A percentile compares a stretch with the other conserved stretches of the same genome.
Evolutionary conservation across 2,797 vertebrate species (phyloP).

Genomic region (Platalea minor): DNA sequence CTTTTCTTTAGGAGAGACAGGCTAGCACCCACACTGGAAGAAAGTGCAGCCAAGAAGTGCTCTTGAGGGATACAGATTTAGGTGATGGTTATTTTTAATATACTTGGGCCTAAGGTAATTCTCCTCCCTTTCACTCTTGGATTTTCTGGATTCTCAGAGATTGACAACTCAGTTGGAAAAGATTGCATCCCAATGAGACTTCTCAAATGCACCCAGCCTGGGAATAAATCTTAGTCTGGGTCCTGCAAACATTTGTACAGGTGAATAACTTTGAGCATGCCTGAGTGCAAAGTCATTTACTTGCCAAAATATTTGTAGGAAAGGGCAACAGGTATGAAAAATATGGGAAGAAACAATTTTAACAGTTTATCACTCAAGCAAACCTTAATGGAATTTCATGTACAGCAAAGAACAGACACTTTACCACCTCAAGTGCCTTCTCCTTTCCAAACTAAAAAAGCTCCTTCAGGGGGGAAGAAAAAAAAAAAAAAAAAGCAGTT

Average conservation of each 20-base stretch:
- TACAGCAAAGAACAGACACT: background rate
- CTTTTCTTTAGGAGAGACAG: background rate
- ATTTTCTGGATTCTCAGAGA: background rate
- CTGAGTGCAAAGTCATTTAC: background rate
- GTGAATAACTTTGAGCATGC: background rate
- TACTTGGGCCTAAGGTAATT: background rate
- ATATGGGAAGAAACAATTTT: background rate
- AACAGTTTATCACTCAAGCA: background rate
- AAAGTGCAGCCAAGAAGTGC: background rate
- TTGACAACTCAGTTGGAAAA: background rate
- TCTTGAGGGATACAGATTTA: background rate
- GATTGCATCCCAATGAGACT: background rate
- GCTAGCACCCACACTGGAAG: background rate
- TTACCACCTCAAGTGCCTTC: background rate
- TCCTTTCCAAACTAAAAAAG: background rate
- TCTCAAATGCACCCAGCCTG: background rate
- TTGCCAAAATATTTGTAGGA: background rate
- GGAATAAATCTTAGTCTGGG: background rate
- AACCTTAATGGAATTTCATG: background rate
- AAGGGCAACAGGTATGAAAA: background rate
- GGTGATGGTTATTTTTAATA: background rate
- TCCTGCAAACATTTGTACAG: background rate
- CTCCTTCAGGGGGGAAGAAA: background rate
- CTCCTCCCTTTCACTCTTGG: background rate
- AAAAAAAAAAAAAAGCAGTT: background rate